Base-by-base conservation (phyloP, 2,888 invertebrate genomes). In the Amphiduros pacificus region DNA sequence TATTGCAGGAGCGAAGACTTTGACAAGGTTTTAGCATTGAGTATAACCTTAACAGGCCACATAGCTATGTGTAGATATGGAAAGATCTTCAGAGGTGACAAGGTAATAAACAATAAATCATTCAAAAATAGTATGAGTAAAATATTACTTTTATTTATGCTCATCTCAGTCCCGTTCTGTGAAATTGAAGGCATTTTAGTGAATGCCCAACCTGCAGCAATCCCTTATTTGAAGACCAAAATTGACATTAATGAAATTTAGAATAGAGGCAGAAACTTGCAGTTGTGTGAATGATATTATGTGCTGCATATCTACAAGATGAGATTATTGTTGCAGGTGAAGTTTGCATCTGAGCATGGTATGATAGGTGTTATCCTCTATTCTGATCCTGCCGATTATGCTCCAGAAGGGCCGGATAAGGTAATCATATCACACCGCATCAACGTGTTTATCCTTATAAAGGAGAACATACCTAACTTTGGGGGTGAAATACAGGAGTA, bases 31-130 rank as follows among this genome's bases (percentile, higher is more conserved):
- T 69, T 85, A 22, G 60, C 70, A n/a, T 61, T 66, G 2, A 73
- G 72, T 6, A 71, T 84, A 4, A 71, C 74, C 55, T 71, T 84
- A 22, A 71, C 72, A 14, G 84, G 83, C 0, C 81, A 78, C 55
- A 83, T 86, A 32, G 83, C 83, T 1, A 74, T 86, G 36, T 83
- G 83, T 36, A 77, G 85, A 65, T 86, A 85, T 67, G 85, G 85
- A 40, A 77, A 79, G 50, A 81, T 83, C 26, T 86, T 78, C 73
- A 73, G 84, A 22, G 84, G 83, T 17, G 82, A 84, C 63, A 84
- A 84, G 75, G 75, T 75, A 27, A 58, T 53, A 6, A 36, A 56
- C 9, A 5, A 49, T 2, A 49, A 6, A 2, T 9, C 22, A 5
- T 26, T 17, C n/a, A n/a, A n/a, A n/a, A n/a, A n/a, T n/a, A n/a